phyloP scores from a whole-genome alignment of 2,888 invertebrate species.

The Hofmannophila pseudospretella region DNA sequence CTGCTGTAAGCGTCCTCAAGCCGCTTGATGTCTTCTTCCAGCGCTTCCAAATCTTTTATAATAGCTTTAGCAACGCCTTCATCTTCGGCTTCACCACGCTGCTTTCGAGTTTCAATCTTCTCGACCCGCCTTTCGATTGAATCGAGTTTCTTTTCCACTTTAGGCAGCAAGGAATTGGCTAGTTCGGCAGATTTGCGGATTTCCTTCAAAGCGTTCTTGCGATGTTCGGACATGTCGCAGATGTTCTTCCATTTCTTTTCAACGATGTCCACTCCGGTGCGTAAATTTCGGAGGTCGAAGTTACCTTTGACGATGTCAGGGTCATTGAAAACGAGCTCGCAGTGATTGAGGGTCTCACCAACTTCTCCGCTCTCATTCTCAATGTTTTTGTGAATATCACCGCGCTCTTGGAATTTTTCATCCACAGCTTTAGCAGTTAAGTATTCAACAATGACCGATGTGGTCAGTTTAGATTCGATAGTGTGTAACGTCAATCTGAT shows the following conservation, averaged over 20 bases:
- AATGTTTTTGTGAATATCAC: conserved; percentile 84
- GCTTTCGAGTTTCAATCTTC: conserved; percentile 63
- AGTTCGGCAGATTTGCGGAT: conserved; percentile 81
- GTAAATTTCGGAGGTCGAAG: conserved; percentile 83
- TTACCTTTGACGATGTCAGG: conserved; percentile 84
- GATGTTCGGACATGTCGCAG: conserved; percentile 84
- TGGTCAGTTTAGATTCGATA: conserved; percentile 83
- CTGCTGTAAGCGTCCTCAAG: conserved; percentile 84
- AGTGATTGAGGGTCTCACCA: conserved; percentile 87
- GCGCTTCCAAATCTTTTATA: conserved; percentile 77
- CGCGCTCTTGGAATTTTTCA: conserved; percentile 82
- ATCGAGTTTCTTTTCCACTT: conserved; percentile 80
- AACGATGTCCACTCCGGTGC: conserved; percentile 81
- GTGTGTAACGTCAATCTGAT: conserved; percentile 85
- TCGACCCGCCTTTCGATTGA: conserved; percentile 79
- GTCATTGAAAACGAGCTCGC: conserved; percentile 86
- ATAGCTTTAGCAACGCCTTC: conserved; percentile 79
- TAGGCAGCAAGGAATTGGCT: conserved; percentile 79
- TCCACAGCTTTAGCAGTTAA: conserved; percentile 82
- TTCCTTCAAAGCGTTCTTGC: conserved; percentile 63
- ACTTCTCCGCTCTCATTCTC: conserved; percentile 87
- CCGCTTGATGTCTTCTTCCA: conserved; percentile 79
- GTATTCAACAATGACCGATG: conserved; percentile 82
- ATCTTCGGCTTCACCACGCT: conserved; percentile 59
- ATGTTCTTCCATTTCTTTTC: conserved; percentile 89